Conservation (phyloP, 2,113 vertebrate genomes). For the Nipponia nippon region DNA sequence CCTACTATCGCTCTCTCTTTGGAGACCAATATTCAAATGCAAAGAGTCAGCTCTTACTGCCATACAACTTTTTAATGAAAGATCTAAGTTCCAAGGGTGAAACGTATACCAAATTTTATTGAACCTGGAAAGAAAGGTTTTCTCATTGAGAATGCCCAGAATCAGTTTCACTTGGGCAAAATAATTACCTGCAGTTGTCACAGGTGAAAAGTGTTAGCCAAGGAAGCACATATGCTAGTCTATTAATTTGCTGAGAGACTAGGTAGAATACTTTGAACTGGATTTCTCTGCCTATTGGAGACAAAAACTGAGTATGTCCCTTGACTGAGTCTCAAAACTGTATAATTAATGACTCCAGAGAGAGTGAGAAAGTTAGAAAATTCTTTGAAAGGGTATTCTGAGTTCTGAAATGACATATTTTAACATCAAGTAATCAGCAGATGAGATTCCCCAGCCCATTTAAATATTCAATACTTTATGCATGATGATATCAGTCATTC, state of each 20-base stretch:
- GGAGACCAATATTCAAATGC: constrained; percentile 62
- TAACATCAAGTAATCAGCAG: constrained; percentile 45
- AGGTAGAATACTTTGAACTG: constrained; percentile 34
- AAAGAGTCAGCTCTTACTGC: constrained; percentile 56
- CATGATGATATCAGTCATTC: constrained; percentile 11
- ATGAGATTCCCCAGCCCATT: constrained; percentile 45
- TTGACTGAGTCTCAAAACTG: constrained; percentile 23
- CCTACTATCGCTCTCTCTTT: constrained; percentile 25
- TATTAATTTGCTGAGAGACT: constrained; percentile 46
- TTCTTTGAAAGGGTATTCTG: constrained; percentile 59
- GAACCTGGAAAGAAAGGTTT: constrained; percentile 36
- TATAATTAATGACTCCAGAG: constrained; percentile 72
- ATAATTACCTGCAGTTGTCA: constrained; percentile 60
- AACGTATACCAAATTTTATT: constrained; percentile 65
- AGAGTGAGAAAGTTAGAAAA: constrained; percentile 47
- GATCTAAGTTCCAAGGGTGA: constrained; percentile 70
- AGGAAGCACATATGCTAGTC: constrained; percentile 22
- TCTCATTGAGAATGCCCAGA: constrained; percentile 61
- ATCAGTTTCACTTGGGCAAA: constrained; percentile 66
- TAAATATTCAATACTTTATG: constrained; percentile 48
- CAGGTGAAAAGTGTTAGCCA: constrained; percentile 61
- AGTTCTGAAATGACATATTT: constrained; percentile 54
- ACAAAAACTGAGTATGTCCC: background rate
- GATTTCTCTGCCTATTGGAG: constrained; percentile 28
- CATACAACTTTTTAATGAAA: constrained; percentile 68